Evolutionary conservation across 2,888 invertebrate species (phyloP).

Genomic region (Ceriagrion tenellum): DNA sequence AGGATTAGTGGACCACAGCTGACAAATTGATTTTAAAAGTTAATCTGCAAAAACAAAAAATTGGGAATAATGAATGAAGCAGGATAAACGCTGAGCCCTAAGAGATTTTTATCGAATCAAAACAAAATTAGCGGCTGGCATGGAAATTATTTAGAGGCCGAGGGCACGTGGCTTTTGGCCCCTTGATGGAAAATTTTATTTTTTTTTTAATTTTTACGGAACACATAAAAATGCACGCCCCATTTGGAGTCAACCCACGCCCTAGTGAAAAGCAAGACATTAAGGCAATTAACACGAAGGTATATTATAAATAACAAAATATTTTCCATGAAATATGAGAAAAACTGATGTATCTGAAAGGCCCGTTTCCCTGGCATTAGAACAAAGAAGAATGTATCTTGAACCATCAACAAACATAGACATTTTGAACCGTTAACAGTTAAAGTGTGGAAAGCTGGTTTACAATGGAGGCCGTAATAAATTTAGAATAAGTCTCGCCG

Average conservation of each 20-base stretch:
- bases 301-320: not conserved
- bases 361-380: too few relatives aligned
- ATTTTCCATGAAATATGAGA: too few relatives aligned
- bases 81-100: not conserved
- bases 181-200: not conserved
- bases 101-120: conserved; percentile 5
- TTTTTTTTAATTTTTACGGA: not conserved
- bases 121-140: not conserved
- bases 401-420: too few relatives aligned
- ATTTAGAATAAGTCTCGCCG: too few relatives aligned
- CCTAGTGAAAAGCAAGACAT: not conserved
- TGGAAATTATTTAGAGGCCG: not conserved
- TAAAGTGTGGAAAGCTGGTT: too few relatives aligned
- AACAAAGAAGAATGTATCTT: too few relatives aligned
- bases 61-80: not conserved
- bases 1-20: not conserved
- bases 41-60: not conserved
- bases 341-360: too few relatives aligned
- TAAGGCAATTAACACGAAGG: not conserved
- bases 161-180: not conserved
- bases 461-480: too few relatives aligned
- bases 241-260: not conserved
- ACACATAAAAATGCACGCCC: not conserved
- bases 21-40: conserved; percentile 8
- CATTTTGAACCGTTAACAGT: too few relatives aligned